A percentile compares a stretch with the other conserved stretches of the same genome.
These are phyloP conservation scores for Micrasema longulum DNA, from an alignment of 1,140 invertebrate species.

Conservation along the genomic window DNA sequence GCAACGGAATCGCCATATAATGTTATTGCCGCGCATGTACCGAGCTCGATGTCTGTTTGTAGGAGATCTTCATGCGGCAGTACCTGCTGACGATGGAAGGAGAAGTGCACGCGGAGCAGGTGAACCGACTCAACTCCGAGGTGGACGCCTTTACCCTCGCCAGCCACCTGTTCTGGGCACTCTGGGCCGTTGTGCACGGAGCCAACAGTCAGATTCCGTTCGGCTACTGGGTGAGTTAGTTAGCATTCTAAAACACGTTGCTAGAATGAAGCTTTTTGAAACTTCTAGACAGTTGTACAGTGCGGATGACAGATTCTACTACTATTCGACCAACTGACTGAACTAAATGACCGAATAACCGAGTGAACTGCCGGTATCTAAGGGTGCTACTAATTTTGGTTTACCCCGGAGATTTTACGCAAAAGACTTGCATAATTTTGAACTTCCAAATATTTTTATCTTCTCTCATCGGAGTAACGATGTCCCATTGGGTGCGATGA, in stretches of 20 bases:
- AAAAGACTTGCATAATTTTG: background rate
- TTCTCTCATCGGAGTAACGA: background rate
- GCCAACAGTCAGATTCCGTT: slow-evolving; percentile 91
- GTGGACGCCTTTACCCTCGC: slow-evolving; percentile 85
- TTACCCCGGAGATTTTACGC: background rate
- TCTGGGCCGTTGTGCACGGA: slow-evolving; percentile 92
- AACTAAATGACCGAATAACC: background rate
- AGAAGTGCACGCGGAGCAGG: slow-evolving; percentile 64
- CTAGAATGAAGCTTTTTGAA: too few species aligned
- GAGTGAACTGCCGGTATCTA: too few species aligned
- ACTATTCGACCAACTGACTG: background rate
- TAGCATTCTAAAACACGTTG: background rate
- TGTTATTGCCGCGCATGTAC: too few species aligned
- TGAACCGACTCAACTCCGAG: slow-evolving; percentile 78
- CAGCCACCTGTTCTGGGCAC: slow-evolving; percentile 93
- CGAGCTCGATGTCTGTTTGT: too few species aligned
- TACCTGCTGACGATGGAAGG: slow-evolving; percentile 66
- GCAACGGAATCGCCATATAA: too few species aligned
- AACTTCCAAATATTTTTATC: background rate
- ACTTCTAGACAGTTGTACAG: background rate
- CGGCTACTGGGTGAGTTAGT: slow-evolving; percentile 89
- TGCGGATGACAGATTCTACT: background rate
- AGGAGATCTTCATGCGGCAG: slow-evolving; percentile 73
- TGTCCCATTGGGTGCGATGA: background rate
- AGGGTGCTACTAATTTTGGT: too few species aligned